Evolutionary conservation across 1,140 invertebrate species (phyloP), one percentile per base, ranked within the genome.

Genomic region (Cherax destructor): DNA sequence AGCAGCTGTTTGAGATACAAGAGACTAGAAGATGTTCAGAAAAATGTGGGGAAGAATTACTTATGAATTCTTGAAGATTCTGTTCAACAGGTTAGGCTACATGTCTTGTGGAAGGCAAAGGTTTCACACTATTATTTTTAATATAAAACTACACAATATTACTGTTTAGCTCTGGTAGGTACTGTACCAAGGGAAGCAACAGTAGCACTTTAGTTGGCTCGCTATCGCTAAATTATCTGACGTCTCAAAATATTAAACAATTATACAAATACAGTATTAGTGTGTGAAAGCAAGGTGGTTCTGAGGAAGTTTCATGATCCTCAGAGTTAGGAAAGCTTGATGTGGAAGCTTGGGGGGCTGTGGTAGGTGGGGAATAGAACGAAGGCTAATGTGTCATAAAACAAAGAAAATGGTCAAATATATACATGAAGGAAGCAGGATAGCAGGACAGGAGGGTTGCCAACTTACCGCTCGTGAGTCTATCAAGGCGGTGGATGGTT

Each of bases 401-500:
- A 81, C 56, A 74, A 74, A 81, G 47, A 81, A 59, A 13, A 81
- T 21, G 50, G 50, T 50, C 59, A 56, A 47, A 81, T 59, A 81
- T 50, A 59, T 81, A 50, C 83, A 74, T 61, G 49, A 86, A 59
- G 56, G 74, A 61, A 79, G 83, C 76, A 78, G 74, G 85, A 41
- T n/a, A 61, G 52, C 9, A 56, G 52, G 52, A 56, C 13, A 4
- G 81, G 49, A 78, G 85, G 85, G 85, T 65, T 74, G 77, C 74
- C 87, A 61, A 93, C 92, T 91, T 86, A 69, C 96, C 96, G n/a
- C 96, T 96, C 9, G 96, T 96, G 69, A 96, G 94, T 59, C 96
- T 94, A 93, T 96, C 96, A 72, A 93, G 93, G 50, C 93, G 93
- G 95, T 98, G 97, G 93, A 98, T 98, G 93, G 98, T 99, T 94